These are phyloP conservation scores for Oxycera nigricornis DNA, from an alignment of 2,888 invertebrate genomes.

Conservation along the genomic window DNA sequence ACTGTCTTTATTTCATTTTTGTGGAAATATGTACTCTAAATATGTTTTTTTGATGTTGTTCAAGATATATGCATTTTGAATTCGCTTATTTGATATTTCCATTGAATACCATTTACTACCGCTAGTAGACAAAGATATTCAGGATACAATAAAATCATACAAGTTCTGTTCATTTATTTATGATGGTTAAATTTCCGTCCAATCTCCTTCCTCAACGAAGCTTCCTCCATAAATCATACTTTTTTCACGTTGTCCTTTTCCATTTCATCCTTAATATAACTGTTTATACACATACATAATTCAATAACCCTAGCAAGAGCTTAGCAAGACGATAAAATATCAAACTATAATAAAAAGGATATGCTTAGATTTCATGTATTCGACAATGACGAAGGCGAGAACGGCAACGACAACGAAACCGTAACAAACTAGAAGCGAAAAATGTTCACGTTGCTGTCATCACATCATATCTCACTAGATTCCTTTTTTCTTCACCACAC, in stretches of 20 bases:
- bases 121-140: background rate
- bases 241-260: conserved; percentile 4
- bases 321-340: conserved; percentile 32
- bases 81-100: too few species aligned
- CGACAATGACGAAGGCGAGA: background rate
- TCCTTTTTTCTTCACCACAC: background rate
- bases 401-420: too few species aligned
- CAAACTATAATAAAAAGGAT: conserved; percentile 42
- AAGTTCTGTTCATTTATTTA: conserved; percentile 32
- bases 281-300: conserved; percentile 40
- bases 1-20: too few species aligned
- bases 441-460: background rate
- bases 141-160: conserved; percentile 4
- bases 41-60: too few species aligned
- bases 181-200: background rate
- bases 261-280: conserved; percentile 17
- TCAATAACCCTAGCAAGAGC: conserved; percentile 36
- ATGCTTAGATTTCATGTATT: conserved; percentile 14
- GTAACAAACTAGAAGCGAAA: too few species aligned
- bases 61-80: too few species aligned
- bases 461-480: background rate
- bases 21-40: too few species aligned
- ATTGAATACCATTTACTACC: conserved; percentile 29
- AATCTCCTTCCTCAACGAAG: background rate
- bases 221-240: conserved; percentile 27